These are phyloP conservation scores for Morpho deidamia DNA, from an alignment of 2,888 invertebrate genomes.

Conservation along the genomic window DNA sequence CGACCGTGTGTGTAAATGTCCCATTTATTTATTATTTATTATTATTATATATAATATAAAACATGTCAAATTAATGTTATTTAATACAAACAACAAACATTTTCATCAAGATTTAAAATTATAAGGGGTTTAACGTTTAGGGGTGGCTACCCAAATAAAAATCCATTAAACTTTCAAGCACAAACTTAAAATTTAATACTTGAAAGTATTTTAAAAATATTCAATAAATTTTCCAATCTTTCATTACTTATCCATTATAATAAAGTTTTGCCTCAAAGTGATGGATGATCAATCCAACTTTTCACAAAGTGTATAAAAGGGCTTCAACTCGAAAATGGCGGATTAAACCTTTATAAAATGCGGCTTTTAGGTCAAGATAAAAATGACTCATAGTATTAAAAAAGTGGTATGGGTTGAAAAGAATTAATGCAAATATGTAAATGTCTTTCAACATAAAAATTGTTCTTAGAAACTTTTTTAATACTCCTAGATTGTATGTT, in stretches of 20 bases:
- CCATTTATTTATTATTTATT: no score
- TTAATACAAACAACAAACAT: no score
- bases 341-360: slow-evolving; percentile 7
- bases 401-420: neutral
- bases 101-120: no score
- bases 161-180: neutral
- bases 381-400: neutral
- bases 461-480: no score
- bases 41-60: no score
- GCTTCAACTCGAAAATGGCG: slow-evolving; percentile 5
- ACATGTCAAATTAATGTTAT: no score
- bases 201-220: neutral
- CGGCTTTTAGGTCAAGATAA: slow-evolving; percentile 2
- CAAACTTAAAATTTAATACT: neutral
- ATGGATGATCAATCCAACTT: slow-evolving; percentile 11
- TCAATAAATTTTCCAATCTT: slow-evolving; percentile 3
- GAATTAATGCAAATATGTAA: no score
- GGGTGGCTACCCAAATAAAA: no score
- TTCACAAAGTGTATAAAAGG: slow-evolving; percentile 11
- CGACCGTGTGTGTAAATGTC: no score
- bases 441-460: no score
- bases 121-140: no score
- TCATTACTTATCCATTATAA: slow-evolving; percentile 5
- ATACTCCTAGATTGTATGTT: no score
- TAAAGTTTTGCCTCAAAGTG: slow-evolving; percentile 4